phyloP scores from a whole-genome alignment of 53 echinoderm and acorn worm genomes.

The Crossaster papposus region DNA sequence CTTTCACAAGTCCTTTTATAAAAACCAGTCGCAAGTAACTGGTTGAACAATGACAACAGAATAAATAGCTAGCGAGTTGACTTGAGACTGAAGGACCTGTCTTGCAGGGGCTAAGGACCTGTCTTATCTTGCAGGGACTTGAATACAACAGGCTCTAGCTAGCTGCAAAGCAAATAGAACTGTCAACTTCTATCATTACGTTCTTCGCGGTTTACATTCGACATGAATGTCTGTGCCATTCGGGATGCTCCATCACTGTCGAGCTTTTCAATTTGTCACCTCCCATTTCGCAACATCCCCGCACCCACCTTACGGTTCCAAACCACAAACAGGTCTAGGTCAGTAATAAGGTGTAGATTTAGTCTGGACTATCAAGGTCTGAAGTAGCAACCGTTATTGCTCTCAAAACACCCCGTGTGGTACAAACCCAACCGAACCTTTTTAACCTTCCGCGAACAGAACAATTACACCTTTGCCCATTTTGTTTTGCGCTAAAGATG shows the following conservation, averaged over 20 bases:
- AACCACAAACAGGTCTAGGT: neutral
- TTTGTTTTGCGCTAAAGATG: slow-evolving; percentile 19
- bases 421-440: neutral
- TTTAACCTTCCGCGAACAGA: neutral
- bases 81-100: no score
- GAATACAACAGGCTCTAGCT: neutral
- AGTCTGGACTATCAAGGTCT: neutral
- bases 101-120: no score
- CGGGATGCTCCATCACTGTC: slow-evolving; percentile 2
- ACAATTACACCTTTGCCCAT: slow-evolving; percentile 50
- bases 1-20: no score
- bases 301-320: neutral
- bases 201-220: neutral
- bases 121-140: no score
- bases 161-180: neutral
- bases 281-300: neutral
- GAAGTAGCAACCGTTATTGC: neutral
- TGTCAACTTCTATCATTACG: neutral
- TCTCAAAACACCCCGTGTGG: neutral
- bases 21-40: no score
- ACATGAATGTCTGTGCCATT: neutral
- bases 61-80: no score
- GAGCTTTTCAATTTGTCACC: neutral
- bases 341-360: no score
- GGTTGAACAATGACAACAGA: no score